phyloP scores from a whole-genome alignment of 2,888 invertebrate genomes.

The Melipona bicolor region DNA sequence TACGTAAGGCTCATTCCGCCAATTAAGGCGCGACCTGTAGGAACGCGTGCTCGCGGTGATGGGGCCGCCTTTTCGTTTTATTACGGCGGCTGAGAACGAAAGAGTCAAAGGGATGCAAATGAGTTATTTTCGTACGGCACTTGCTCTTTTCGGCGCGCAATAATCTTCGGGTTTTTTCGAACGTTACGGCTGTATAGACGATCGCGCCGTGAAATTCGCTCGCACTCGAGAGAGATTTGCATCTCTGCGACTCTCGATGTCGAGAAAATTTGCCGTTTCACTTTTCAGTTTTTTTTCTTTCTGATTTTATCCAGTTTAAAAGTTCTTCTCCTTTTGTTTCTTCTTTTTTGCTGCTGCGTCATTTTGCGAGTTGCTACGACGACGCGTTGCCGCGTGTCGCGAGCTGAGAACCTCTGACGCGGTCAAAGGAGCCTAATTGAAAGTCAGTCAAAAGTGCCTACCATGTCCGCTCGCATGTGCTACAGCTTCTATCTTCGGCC shows the following conservation, averaged over 20 bases:
- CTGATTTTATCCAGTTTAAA: too few relatives aligned
- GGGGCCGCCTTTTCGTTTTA: slow-evolving; percentile 45
- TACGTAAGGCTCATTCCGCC: slow-evolving; percentile 55
- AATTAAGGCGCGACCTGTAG: slow-evolving; percentile 61
- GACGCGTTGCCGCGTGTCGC: background rate
- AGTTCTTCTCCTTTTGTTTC: too few relatives aligned
- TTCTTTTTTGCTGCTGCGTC: too few relatives aligned
- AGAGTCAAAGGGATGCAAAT: slow-evolving; percentile 51
- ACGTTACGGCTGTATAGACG: background rate
- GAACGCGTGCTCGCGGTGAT: slow-evolving; percentile 44
- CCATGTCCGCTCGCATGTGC: slow-evolving; percentile 52
- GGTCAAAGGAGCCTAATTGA: slow-evolving; percentile 69
- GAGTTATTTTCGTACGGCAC: slow-evolving; percentile 38
- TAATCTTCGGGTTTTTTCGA: slow-evolving; percentile 4
- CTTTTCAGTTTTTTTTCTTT: too few relatives aligned
- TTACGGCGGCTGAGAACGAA: slow-evolving; percentile 26
- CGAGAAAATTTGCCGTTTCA: background rate
- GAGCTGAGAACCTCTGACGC: slow-evolving; percentile 64
- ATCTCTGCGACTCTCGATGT: too few relatives aligned
- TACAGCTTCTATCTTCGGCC: slow-evolving; percentile 69
- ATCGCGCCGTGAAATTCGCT: background rate
- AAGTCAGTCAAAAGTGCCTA: slow-evolving; percentile 69
- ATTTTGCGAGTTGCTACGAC: background rate
- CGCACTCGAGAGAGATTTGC: background rate
- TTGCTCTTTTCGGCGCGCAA: slow-evolving; percentile 5